A percentile compares a stretch with the other conserved stretches of the same genome.
Evolutionary conservation across 2,797 vertebrate genomes (phyloP).

Genomic region (Chromobotia macracanthus): DNA sequence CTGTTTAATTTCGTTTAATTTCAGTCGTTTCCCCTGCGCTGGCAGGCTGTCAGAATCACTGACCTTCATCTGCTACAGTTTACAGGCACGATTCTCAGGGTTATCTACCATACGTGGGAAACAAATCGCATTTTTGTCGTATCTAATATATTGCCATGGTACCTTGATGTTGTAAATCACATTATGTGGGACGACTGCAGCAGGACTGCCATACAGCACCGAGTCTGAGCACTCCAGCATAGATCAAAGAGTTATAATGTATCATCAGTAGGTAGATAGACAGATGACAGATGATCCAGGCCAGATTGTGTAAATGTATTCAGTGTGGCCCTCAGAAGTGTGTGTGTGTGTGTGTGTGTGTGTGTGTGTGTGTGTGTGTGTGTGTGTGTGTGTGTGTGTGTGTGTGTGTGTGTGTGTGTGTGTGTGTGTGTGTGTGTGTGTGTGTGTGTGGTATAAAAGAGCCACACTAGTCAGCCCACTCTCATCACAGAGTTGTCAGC

Average conservation of each 20-base stretch:
- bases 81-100: neutral
- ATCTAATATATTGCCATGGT: neutral
- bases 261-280: neutral
- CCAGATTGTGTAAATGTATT: slow-evolving; percentile 58
- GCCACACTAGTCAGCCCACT: slow-evolving; percentile 49
- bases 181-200: neutral
- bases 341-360: slow-evolving; percentile 39
- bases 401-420: slow-evolving; percentile 37
- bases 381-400: slow-evolving; percentile 40
- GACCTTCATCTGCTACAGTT: slow-evolving; percentile 1
- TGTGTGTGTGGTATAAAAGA: slow-evolving; percentile 41
- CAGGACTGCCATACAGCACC: neutral
- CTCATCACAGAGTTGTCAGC: slow-evolving; percentile 59
- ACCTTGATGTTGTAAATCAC: neutral
- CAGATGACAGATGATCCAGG: slow-evolving; percentile 42
- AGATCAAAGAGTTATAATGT: slow-evolving; percentile 17
- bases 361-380: slow-evolving; percentile 33
- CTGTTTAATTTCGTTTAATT: too few species aligned
- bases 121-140: neutral
- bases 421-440: slow-evolving; percentile 40
- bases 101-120: neutral
- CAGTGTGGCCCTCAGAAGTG: slow-evolving; percentile 39
- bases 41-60: neutral
- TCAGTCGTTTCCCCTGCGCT: neutral
- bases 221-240: neutral